Base-by-base conservation (phyloP, 2,888 invertebrate genomes). In the Neoscelio sp. region DNA sequence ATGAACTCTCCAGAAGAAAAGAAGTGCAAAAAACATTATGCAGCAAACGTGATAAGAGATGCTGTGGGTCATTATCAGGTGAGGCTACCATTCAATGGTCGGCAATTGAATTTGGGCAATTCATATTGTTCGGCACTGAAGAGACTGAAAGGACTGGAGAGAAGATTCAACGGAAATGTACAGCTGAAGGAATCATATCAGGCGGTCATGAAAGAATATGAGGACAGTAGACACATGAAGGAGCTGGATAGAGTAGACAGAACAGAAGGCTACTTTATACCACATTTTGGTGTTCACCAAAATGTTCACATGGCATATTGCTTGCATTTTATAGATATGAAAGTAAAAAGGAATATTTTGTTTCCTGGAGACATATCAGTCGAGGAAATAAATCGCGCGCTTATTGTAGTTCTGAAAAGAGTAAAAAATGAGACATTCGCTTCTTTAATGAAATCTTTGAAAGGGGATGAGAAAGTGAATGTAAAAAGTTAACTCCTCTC, bases 1-100 rank as follows among this genome's bases (percentile, higher is more conserved):
- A 8, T 40, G 0, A 2, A 33, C n/a, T 56, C 56, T 5, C 13
- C 26, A 7, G 40, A 56, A 26, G 56, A 56, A 40, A 10, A 40
- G n/a, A n/a, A 0, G 6, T 28, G 28, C 7, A n/a, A 28, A 28
- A 7, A 28, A 28, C 28, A 28, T 7, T 28, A 8, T n/a, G 7
- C 6, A n/a, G n/a, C 1, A 28, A 28, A 28, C n/a, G 28, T 28
- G 7, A 28, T 2, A 5, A 6, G 28, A 4, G n/a, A 28, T 28
- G 28, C 28, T 28, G 28, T 8, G 28, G 7, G 28, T 8, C 6
- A n/a, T 6, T 28, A 28, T 28, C 28, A 28, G 7, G 28, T 28
- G 6, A 28, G 28, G n/a, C 28, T 28, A 28, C 28, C 28, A 8
- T 28, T 28, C n/a, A 28, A 28, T 28, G 28, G 28, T 8, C 28